Evolutionary conservation across 2,113 vertebrate species (phyloP).

Genomic region (Pelvicachromis taeniatus): DNA sequence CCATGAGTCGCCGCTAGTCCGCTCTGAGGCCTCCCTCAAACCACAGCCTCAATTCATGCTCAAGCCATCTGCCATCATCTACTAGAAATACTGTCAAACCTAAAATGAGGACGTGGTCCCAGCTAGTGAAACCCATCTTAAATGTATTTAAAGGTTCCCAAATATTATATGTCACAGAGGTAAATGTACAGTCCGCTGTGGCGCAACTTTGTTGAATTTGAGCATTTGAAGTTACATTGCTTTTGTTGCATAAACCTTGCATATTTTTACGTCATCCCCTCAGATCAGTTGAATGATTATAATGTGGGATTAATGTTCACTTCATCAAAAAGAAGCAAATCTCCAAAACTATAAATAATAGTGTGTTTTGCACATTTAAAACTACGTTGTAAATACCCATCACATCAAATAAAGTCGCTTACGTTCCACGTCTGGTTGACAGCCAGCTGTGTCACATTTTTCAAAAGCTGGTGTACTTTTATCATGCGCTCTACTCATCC

Average conservation of each 20-base stretch:
- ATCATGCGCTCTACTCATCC: not conserved
- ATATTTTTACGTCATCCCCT: not conserved
- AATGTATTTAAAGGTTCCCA: not conserved
- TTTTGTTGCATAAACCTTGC: not conserved
- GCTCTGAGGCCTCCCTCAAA: not conserved
- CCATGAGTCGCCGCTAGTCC: not conserved
- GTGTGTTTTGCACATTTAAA: not conserved
- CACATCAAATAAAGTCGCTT: not conserved
- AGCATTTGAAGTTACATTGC: not conserved
- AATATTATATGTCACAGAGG: not conserved
- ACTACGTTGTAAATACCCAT: not conserved
- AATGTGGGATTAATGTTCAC: not conserved
- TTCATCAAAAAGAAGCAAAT: not conserved
- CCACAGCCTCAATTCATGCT: fast-evolving
- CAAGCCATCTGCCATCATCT: not conserved
- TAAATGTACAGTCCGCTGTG: not conserved
- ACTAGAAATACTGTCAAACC: not conserved
- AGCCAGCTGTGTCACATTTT: not conserved
- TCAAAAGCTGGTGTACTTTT: not conserved
- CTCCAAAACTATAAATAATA: not conserved
- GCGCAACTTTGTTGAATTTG: not conserved
- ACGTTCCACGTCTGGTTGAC: not conserved
- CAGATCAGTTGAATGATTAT: not conserved
- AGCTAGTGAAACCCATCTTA: not conserved
- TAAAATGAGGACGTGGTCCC: not conserved